Evolutionary conservation across 2,888 invertebrate genomes (phyloP), one percentile per base, ranked within the genome.

Genomic region (Luperina nickerlii): DNA sequence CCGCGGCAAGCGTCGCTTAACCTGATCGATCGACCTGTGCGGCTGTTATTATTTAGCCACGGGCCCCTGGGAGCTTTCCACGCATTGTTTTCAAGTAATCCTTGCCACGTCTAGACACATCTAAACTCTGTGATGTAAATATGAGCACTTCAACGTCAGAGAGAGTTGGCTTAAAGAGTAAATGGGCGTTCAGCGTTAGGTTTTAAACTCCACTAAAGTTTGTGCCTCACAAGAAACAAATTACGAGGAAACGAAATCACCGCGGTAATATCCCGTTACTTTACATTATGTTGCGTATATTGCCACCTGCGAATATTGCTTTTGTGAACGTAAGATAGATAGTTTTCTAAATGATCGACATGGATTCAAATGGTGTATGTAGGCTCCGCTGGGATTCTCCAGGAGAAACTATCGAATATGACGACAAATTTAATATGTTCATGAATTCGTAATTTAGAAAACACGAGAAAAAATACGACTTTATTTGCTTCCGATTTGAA

Each of bases 121-220:
- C 15, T 62, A 78, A 93, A 92, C 78, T 95, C 94, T 93, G 88
- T 95, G 94, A 62, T 85, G 84, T 90, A 91, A 94, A 94, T 92
- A 93, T 92, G 90, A 93, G 92, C 92, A 91, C 90, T 92, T 92
- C 89, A 90, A 90, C 89, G 88, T 91, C 92, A 90, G 90, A 92
- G 92, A 92, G 93, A 94, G 94, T 94, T 94, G 91, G 92, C 93
- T 94, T 92, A 91, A 93, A 94, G 92, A 94, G 94, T 94, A 95
- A 95, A 95, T 95, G 92, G 92, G 92, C 92, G 94, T 94, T 93
- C 94, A 92, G 94, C 93, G 94, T 94, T 94, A 94, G 94, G 93
- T 95, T 95, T 95, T 92, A 94, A 95, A 93, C 94, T 93, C 88
- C 90, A 90, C 92, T 92, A 93, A 94, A 95, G 93, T 95, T 96